Evolutionary conservation across 2,797 vertebrate genomes (phyloP).

Genomic region (Sebastes oblongus): DNA sequence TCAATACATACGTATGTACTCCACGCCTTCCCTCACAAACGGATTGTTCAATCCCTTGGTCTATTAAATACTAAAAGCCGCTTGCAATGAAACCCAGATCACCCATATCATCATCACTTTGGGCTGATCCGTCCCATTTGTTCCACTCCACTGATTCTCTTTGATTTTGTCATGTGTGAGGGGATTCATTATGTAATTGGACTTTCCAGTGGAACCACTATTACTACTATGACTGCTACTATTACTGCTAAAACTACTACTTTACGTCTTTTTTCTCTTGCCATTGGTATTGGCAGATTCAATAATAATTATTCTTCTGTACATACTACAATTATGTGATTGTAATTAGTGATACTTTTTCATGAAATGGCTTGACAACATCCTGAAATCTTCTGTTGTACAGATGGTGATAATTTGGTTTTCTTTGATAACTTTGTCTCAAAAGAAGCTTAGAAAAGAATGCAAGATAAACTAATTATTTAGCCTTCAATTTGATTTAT

Average conservation of each 20-base stretch:
- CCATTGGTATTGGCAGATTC: background rate
- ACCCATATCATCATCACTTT: slow-evolving; percentile 35
- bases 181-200: background rate
- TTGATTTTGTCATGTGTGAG: slow-evolving; percentile 17
- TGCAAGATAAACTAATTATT: background rate
- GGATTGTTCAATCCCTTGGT: slow-evolving; percentile 10
- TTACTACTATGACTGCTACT: background rate
- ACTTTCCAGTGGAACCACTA: background rate
- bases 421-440: background rate
- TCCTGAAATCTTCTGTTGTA: background rate
- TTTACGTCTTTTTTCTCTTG: background rate
- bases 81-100: slow-evolving; percentile 27
- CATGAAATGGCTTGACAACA: background rate
- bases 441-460: background rate
- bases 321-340: background rate
- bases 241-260: background rate
- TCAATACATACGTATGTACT: slow-evolving; percentile 33
- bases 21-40: background rate
- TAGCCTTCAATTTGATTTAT: background rate
- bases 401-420: background rate
- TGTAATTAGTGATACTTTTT: background rate
- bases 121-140: slow-evolving; percentile 35
- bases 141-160: slow-evolving; percentile 15
- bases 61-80: slow-evolving; percentile 42
- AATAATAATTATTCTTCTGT: background rate